Conservation (phyloP, 2,113 vertebrate species). For the Pterophyllum scalare region DNA sequence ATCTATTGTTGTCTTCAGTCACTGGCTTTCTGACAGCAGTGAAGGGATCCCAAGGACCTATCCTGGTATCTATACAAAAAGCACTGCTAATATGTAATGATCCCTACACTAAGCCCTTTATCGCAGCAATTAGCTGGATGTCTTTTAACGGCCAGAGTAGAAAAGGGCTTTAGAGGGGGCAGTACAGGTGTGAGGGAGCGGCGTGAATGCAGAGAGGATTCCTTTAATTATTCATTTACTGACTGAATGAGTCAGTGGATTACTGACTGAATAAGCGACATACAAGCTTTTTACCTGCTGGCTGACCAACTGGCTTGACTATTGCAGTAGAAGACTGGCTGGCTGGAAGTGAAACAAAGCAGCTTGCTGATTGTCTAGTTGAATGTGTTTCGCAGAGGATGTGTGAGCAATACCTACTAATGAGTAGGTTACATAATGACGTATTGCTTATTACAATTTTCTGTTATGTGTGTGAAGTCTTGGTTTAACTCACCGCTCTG, state of each 20-base stretch:
- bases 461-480: background rate
- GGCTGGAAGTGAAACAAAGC: slow-evolving; percentile 23
- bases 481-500: background rate
- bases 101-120: slow-evolving; percentile 77
- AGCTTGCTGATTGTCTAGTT: background rate
- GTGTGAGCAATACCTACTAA: no score
- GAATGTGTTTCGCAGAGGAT: background rate
- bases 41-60: slow-evolving; percentile 45
- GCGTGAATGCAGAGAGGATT: slow-evolving; percentile 57
- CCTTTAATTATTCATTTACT: slow-evolving; percentile 60
- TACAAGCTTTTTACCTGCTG: slow-evolving; percentile 28
- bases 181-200: slow-evolving; percentile 58
- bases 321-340: background rate
- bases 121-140: slow-evolving; percentile 77
- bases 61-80: slow-evolving; percentile 70
- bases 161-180: slow-evolving; percentile 63
- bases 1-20: slow-evolving; percentile 17
- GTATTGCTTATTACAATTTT: no score
- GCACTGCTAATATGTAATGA: slow-evolving; percentile 74
- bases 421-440: no score
- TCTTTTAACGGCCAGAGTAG: slow-evolving; percentile 66
- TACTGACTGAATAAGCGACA: slow-evolving; percentile 44
- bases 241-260: slow-evolving; percentile 20
- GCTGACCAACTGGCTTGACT: slow-evolving; percentile 15
- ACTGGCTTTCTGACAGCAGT: slow-evolving; percentile 51